These are phyloP conservation scores for Drosophila bocki DNA, from an alignment of 1,140 invertebrate genomes.

Conservation along the genomic window DNA sequence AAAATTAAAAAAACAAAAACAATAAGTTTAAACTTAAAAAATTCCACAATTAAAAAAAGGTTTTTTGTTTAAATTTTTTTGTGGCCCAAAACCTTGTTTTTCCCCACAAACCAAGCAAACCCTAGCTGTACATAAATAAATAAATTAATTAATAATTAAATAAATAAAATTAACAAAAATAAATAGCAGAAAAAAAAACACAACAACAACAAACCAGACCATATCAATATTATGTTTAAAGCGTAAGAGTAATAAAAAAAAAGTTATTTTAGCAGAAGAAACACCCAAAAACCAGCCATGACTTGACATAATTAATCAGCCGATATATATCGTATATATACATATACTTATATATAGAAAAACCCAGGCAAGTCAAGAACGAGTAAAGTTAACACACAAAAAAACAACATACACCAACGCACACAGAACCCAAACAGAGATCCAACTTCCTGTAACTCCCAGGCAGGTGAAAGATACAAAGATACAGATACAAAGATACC, in stretches of 20 bases:
- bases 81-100: neutral
- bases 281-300: slow-evolving; percentile 46
- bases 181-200: slow-evolving; percentile 4
- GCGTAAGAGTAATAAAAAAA: slow-evolving; percentile 34
- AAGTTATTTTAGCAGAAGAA: slow-evolving; percentile 58
- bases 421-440: slow-evolving; percentile 3
- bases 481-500: slow-evolving; percentile 7
- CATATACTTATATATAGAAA: slow-evolving; percentile 38
- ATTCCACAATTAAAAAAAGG: neutral
- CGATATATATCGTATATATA: slow-evolving; percentile 37
- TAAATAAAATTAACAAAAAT: slow-evolving; percentile 20
- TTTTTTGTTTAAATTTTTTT: slow-evolving; percentile 20
- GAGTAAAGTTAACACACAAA: slow-evolving; percentile 45
- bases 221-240: slow-evolving; percentile 75
- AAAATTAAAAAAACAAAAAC: neutral
- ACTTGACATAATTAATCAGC: slow-evolving; percentile 58
- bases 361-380: neutral
- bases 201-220: slow-evolving; percentile 63
- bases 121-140: slow-evolving; percentile 29
- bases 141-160: slow-evolving; percentile 11
- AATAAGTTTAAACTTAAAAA: slow-evolving; percentile 47
- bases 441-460: slow-evolving; percentile 1
- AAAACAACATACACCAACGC: neutral
- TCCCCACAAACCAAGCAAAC: neutral
- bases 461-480: neutral